Percentiles rank a stretch among this genome's conserved stretches.
Evolutionary conservation across 2,888 invertebrate species (phyloP).

Genomic region (Lasius platythorax): DNA sequence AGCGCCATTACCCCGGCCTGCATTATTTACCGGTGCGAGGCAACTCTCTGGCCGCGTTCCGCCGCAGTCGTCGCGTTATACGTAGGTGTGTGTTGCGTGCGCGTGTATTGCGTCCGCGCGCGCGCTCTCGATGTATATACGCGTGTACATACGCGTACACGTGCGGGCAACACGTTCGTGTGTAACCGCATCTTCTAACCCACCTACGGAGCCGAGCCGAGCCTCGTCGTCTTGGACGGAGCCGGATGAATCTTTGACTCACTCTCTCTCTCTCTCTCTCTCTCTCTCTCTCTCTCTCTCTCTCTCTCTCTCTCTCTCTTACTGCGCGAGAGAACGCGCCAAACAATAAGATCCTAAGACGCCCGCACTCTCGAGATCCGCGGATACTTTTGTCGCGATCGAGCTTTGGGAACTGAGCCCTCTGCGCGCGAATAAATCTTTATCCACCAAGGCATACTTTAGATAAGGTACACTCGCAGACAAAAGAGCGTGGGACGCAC

Average conservation of each 20-base stretch:
- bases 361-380: slow-evolving; percentile 4
- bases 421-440: slow-evolving; percentile 48
- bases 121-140: background rate
- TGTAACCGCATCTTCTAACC: slow-evolving; percentile 7
- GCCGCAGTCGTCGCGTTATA: slow-evolving; percentile 83
- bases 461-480: slow-evolving; percentile 45
- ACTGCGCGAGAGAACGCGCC: background rate
- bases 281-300: background rate
- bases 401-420: slow-evolving; percentile 39
- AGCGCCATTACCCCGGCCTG: slow-evolving; percentile 86
- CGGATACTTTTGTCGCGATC: slow-evolving; percentile 35
- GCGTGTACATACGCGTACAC: slow-evolving; percentile 1
- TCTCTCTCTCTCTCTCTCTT: background rate
- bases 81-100: slow-evolving; percentile 82
- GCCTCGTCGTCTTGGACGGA: slow-evolving; percentile 13
- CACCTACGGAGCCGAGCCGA: background rate
- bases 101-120: slow-evolving; percentile 8
- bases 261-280: too few species aligned
- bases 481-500: slow-evolving; percentile 30
- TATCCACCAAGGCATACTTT: slow-evolving; percentile 47
- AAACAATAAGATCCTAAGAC: slow-evolving; percentile 17
- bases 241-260: slow-evolving; percentile 7
- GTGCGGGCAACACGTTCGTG: background rate
- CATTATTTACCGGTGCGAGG: slow-evolving; percentile 85
- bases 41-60: slow-evolving; percentile 84